These are phyloP conservation scores for Neria commutata DNA, from an alignment of 2,888 invertebrate genomes.

Conservation along the genomic window DNA sequence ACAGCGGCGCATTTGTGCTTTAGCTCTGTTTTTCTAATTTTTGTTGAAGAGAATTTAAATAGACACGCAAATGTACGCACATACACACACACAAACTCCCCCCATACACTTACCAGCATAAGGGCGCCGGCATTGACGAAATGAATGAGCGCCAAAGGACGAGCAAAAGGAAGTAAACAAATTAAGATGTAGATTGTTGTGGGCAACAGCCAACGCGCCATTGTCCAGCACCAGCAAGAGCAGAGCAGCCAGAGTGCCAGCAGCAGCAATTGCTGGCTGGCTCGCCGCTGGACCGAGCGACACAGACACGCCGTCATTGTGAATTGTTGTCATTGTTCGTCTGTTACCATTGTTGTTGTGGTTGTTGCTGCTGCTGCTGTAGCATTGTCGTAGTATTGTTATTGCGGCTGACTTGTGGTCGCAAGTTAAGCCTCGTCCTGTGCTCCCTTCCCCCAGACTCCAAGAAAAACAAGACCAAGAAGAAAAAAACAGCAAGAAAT, in stretches of 20 bases:
- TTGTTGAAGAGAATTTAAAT: not conserved
- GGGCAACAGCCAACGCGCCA: not conserved
- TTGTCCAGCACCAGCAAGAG: slow-evolving; percentile 1
- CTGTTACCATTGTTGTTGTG: not conserved
- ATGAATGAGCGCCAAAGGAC: too few relatives aligned
- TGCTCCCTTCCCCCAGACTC: too few relatives aligned
- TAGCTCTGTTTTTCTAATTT: not conserved
- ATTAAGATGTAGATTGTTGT: slow-evolving; percentile 5
- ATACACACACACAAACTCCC: not conserved
- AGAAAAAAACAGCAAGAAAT: slow-evolving; percentile 5
- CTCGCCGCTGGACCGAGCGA: too few relatives aligned
- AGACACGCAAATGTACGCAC: not conserved
- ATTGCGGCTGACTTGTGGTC: not conserved
- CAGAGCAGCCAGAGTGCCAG: too few relatives aligned
- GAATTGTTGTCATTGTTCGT: not conserved
- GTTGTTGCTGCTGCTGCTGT: not conserved
- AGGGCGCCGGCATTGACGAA: not conserved
- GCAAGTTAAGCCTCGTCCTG: slow-evolving; percentile 5
- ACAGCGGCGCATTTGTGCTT: not conserved
- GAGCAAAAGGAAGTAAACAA: not conserved
- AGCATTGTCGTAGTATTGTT: not conserved
- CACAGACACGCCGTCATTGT: not conserved
- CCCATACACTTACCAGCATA: not conserved
- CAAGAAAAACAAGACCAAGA: too few relatives aligned
- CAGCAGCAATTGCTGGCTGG: too few relatives aligned